Evolutionary conservation across 1,140 invertebrate species (phyloP).

Genomic region (Halyomorpha halys): DNA sequence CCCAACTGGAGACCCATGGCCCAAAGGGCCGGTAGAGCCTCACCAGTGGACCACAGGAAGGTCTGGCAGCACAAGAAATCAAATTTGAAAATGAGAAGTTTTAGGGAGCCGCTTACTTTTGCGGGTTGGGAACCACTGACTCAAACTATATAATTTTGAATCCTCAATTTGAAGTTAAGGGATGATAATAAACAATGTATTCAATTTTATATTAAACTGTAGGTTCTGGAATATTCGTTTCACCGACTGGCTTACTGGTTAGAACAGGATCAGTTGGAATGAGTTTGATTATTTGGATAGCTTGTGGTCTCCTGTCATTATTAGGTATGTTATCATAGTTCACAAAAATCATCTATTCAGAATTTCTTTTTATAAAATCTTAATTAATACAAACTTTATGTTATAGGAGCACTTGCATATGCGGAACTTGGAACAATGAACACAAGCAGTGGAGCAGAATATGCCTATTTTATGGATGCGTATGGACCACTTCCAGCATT

Average conservation of each 20-base stretch:
- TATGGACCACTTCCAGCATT: conserved; percentile 82
- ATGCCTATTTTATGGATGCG: conserved; percentile 84
- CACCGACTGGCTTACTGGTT: conserved; percentile 83
- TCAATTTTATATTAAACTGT: conserved; percentile 23
- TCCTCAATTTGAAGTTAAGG: too few relatives aligned
- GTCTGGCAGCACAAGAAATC: too few relatives aligned
- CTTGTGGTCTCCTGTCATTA: conserved; percentile 81
- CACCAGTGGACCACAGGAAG: too few relatives aligned
- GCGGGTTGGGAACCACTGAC: too few relatives aligned
- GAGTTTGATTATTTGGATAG: conserved; percentile 88
- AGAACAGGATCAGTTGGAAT: conserved; percentile 87
- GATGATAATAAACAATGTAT: too few relatives aligned
- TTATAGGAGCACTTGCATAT: conserved; percentile 75
- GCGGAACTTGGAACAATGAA: conserved; percentile 89
- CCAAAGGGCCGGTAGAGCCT: too few relatives aligned
- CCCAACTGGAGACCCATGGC: too few relatives aligned
- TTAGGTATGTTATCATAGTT: conserved; percentile 51
- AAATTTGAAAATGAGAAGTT: too few relatives aligned
- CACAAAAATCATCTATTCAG: neutral
- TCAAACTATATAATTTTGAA: too few relatives aligned
- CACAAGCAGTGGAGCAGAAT: conserved; percentile 85
- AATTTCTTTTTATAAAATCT: neutral
- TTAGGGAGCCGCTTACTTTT: too few relatives aligned
- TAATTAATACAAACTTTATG: conserved; percentile 19
- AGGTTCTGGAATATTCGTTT: conserved; percentile 97